Conservation (phyloP, 1,140 invertebrate species). For the Drosophila melanogaster region Release_6_plus_ISO1_MT NT_033777.3:12204501-12205000, state of each 20-base stretch:
- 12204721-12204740: too few relatives aligned
- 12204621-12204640: conserved; percentile 58
- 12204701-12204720: background rate
- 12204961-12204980: conserved; percentile 61
- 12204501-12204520: conserved; percentile 21
- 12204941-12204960: conserved; percentile 50
- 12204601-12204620: conserved; percentile 74
- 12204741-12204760: too few relatives aligned
- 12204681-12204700: background rate
- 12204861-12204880: background rate
- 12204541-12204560: conserved; percentile 48
- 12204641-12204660: conserved; percentile 21
- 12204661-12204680: conserved; percentile 11
- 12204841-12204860: background rate
- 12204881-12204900: background rate
- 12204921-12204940: conserved; percentile 18
- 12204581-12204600: conserved; percentile 52
- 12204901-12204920: conserved; percentile 3
- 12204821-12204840: background rate
- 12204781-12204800: too few relatives aligned
- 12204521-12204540: conserved; percentile 46
- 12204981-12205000: conserved; percentile 80
- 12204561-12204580: conserved; percentile 76
- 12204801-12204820: too few relatives aligned
- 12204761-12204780: too few relatives aligned